Base-by-base conservation (phyloP, 2,113 vertebrate species). In the Alectura lathami region DNA sequence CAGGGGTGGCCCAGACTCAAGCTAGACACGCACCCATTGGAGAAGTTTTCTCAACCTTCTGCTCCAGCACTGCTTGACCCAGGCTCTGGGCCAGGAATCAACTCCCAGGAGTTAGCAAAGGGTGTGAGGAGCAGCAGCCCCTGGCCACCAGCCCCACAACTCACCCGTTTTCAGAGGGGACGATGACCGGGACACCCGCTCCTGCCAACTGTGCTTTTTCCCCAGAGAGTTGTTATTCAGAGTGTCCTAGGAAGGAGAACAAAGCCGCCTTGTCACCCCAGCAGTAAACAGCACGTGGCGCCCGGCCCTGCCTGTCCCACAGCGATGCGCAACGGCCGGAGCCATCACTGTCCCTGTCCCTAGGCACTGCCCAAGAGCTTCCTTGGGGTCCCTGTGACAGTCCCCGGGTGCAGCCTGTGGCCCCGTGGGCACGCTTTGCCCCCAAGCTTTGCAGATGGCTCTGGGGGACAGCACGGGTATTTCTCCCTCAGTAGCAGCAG, bases 191-290 rank as follows among this genome's bases (percentile, higher is more conserved):
- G 99, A 99, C 88, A 99, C 99, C 83, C 99, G 98, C 90, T 99
- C 99, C 97, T 99, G 99, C 99, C 99, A 99, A 91, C 98, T 99
- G 98, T 99, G 99, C 95, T 99, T 99, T 98, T 99, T 99, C 86
- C 98, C 99, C 83, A 99, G 98, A 56, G 99, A 99, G 97, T 99
- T 99, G 97, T 99, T 99, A 98, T 99, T 99, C 96, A 99, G 96
- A 10, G 99, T 99, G 98, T 99, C 99, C 99, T 99, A 96, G 66
- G 89, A 36, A 83, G 83, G 94, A 86, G 79, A 96, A 98, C 97
- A 98, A 98, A 98, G 96, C 77, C 2, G 77, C 86, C 88, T 98
- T 98, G 95, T 94, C 96, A 90, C 73, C 81, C 54, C 9, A 62
- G 85, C 56, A 38, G 91, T 96, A 97, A 97, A 89, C 97, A 97